A percentile compares a stretch with the other conserved stretches of the same genome.
phyloP scores from a whole-genome alignment of 2,888 invertebrate genomes.

The Hyles lineata region DNA sequence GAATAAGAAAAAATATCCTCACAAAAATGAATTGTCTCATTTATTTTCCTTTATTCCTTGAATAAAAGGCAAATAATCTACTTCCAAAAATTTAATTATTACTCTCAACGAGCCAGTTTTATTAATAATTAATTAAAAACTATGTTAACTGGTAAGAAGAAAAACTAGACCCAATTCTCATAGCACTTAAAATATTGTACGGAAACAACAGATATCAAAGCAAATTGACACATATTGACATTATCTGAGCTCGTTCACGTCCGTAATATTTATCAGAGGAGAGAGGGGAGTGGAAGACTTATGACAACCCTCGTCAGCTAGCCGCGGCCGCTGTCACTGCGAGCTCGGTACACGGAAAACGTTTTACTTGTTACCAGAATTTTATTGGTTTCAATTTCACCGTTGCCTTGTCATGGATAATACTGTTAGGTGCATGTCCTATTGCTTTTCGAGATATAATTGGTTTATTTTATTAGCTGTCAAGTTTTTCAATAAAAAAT shows the following conservation, averaged over 20 bases:
- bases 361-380: constrained; percentile 75
- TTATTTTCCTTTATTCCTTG: too few species aligned
- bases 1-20: too few species aligned
- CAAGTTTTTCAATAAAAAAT: neutral
- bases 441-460: neutral
- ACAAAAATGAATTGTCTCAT: too few species aligned
- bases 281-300: constrained; percentile 68
- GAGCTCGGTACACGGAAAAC: constrained; percentile 67
- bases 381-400: constrained; percentile 83
- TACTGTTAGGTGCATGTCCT: constrained; percentile 40
- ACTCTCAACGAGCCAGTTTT: too few species aligned
- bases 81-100: too few species aligned
- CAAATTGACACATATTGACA: constrained; percentile 6
- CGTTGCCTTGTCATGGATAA: constrained; percentile 70
- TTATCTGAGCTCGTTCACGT: constrained; percentile 6
- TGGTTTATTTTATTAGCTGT: neutral
- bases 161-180: too few species aligned
- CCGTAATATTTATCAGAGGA: constrained; percentile 8
- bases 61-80: too few species aligned
- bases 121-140: too few species aligned
- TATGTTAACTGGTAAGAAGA: too few species aligned
- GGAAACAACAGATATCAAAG: too few species aligned
- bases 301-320: constrained; percentile 81
- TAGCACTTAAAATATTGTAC: too few species aligned
- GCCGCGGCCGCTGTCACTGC: constrained; percentile 27